Base-by-base conservation (phyloP, 1,140 invertebrate species). In the Cyphomyrmex costatus region DNA sequence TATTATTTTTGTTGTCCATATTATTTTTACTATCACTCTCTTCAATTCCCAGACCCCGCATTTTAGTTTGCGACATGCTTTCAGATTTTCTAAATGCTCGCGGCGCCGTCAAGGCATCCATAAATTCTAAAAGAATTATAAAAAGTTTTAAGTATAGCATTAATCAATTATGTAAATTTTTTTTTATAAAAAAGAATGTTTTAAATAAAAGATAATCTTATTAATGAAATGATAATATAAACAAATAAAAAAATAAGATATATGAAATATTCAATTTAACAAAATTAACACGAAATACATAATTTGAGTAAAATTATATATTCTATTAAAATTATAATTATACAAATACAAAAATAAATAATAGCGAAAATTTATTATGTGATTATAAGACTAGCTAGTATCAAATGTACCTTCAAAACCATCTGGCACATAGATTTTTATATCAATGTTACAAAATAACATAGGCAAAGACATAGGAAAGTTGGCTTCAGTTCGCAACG, bases 361-460 rank as follows among this genome's bases (percentile, higher is more conserved):
- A 4, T 30, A 51, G 7, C 24, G 27, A 5, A 56, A n/a, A 33
- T 65, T 21, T 65, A 65, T 79, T 3, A 30, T 51, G n/a, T n/a
- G 6, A 14, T 6, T 49, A 12, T 51, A 12, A 51, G 0, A 12
- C n/a, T 46, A 14, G 21, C 21, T 14, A 19, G 30, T 46, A 21
- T 53, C 84, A 10, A 21, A 85, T 84, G 93, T 93, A 98, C 98
- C 98, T 97, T 99, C 98, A 94, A 99, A 98, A 79, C 99, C 99
- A 96, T 99, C 99, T 73, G 99, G 99, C 84, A 99, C 99, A 96
- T 99, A 99, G 89, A 99, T 99, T 96, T 99, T 99, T 60, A 99
- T 97, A 95, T 99, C 99, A 92, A 99, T 99, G 94, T 99, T 98
- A 95, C 99, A 99, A 95, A 99, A 99, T 73, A 99, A 95, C 97